Evolutionary conservation across 2,888 invertebrate species (phyloP).

Genomic region (Apamea monoglypha): DNA sequence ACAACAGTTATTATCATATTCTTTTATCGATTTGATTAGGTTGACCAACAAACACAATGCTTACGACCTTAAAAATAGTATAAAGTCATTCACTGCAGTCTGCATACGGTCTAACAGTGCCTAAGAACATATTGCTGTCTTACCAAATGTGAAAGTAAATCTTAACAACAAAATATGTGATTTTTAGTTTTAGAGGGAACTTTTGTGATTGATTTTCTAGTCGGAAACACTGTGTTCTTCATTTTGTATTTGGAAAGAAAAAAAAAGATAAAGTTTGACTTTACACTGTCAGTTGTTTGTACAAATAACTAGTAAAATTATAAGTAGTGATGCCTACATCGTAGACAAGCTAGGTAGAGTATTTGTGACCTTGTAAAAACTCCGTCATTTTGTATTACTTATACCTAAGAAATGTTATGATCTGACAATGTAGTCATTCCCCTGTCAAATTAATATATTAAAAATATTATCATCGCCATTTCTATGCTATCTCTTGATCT

Average conservation of each 20-base stretch:
- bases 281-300: conserved; percentile 26
- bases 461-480: conserved; percentile 5
- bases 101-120: conserved; percentile 72
- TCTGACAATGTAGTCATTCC: conserved; percentile 45
- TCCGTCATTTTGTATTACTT: conserved; percentile 44
- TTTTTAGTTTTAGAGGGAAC: conserved; percentile 66
- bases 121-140: conserved; percentile 66
- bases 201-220: conserved; percentile 76
- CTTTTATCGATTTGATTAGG: too few relatives aligned
- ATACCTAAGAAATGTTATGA: conserved; percentile 36
- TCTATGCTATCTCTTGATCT: conserved; percentile 15
- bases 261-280: conserved; percentile 27
- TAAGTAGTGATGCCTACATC: conserved; percentile 36
- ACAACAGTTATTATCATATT: neutral
- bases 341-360: conserved; percentile 48
- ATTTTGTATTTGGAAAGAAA: conserved; percentile 51
- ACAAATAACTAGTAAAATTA: conserved; percentile 9
- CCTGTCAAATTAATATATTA: conserved; percentile 30
- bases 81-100: conserved; percentile 55
- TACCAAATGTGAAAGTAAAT: conserved; percentile 54
- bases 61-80: conserved; percentile 49
- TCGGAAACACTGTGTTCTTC: conserved; percentile 66
- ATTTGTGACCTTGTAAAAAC: conserved; percentile 45
- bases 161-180: conserved; percentile 62
- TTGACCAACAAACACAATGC: conserved; percentile 52